Base-by-base conservation (phyloP, 1,140 invertebrate genomes). In the Drosophila lini region DNA sequence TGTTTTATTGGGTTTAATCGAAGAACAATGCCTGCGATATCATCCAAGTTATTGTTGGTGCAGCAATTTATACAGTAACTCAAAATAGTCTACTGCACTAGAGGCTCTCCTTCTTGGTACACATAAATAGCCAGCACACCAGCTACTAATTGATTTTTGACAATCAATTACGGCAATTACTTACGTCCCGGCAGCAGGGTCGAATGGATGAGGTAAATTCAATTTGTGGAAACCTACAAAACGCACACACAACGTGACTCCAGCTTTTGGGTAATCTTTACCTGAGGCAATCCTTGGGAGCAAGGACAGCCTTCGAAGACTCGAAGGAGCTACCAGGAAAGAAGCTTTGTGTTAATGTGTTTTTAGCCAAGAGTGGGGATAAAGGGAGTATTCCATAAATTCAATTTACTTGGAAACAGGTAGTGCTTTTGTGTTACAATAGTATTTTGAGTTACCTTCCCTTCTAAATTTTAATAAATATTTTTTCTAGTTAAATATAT, bases 1-100 rank as follows among this genome's bases (percentile, higher is more conserved):
- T 10, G 13, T 58, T 74, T 81, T 53, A 71, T 86, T 78, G 69
- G 53, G 25, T 31, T 67, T 57, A 85, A 86, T 86, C 45, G 40
- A 7, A 32, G 42, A 10, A 86, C 64, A 85, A 78, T 59, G 50
- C 58, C 47, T 50, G n/a, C 31, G 48, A 40, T 36, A 74, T 53
- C 28, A 45, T 45, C 41, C 28, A 16, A 25, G 6, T 16, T 34
- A 47, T 61, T 77, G 65, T 50, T 32, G 47, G 9, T 73, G 63
- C 48, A 38, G 16, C 56, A 74, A 52, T 78, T 68, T 60, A 34
- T 31, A 45, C 19, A 50, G 4, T 41, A 31, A 3, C 64, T 53
- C n/a, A 42, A 50, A 67, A 57, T 32, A 44, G 25, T 56, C 25
- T 48, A 38, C 16, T 64, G 38, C 56, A 52, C 59, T 25, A 41